Evolutionary conservation across 2,113 vertebrate genomes (phyloP), one percentile per base, ranked within the genome.

Genomic region (Otocyon megalotis): DNA sequence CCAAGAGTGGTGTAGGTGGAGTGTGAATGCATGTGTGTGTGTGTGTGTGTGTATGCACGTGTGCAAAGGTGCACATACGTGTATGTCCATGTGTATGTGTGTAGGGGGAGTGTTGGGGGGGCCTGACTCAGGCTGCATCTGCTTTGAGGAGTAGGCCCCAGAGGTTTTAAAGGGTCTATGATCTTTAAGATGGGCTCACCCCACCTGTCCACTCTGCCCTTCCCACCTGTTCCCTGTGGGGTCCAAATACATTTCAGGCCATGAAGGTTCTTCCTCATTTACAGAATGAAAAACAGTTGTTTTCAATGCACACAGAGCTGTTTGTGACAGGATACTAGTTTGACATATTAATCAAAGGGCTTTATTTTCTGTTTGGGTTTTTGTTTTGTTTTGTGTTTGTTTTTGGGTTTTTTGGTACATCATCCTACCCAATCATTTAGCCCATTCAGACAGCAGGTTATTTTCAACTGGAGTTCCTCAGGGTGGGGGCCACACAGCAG

Each of bases 271-370:
- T 74, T 28, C 65, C 30, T 24, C 43, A 10, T 50, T 48, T 79
- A 90, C 54, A 88, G 77, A 96, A 90, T 15, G 30, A 2, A 50
- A 62, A 96, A 81, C 19, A 5, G 43, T 48, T 50, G 14, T 35
- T 53, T 88, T 90, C 76, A 32, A 37, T 48, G 32, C 82, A 80
- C 12, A 26, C 35, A 26, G 16, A 90, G 86, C 28, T 88, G 54
- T 81, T 71, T 54, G 62, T 19, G 32, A 30, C 20, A 35, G 62
- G 28, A 72, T 48, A 80, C 56, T 20, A 43, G 15, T 63, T 63
- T 5, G 67, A 28, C 12, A 26, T 56, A 48, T 6, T 48, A 10
- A 87, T 53, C 76, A 53, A 71, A 94, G 53, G 35, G 54, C 37
- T 53, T 22, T 58, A 48, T 69, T 56, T 53, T 63, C 32, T 54